Base-by-base conservation (phyloP, 2,797 vertebrate genomes). In the Neomorphus geoffroyi region DNA sequence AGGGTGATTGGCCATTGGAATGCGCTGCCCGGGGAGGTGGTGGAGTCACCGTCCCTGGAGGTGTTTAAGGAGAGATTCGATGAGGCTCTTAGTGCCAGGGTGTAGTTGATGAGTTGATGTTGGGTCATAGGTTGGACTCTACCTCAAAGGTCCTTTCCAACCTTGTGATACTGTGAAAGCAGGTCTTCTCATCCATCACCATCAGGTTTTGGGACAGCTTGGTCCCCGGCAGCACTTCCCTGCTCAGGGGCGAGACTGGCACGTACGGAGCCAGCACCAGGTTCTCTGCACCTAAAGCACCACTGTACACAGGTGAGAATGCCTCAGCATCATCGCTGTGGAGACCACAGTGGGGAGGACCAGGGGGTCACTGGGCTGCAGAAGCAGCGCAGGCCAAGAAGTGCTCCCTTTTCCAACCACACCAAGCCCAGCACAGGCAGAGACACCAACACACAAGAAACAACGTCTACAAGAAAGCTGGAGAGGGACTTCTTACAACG, bases 191-290 rank as follows among this genome's bases (percentile, higher is more conserved):
- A 18, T 56, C 30, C 26, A 35, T 8, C 48, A 27, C 12, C 5
- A 2, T 22, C n/a, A 1, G 32, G 24, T 32, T n/a, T 1, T 6
- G 37, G 39, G 30, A 18, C 11, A 0, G 8, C 58, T 51, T 3
- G 0, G 5, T 9, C n/a, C 50, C 28, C 3, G 18, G 53, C 60
- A n/a, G 48, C 27, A 2, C 4, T 4, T 33, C n/a, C 30, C 30
- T 8, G 46, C 30, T 35, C 2, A 5, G 16, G 1, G 7, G 6
- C 2, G 6, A 24, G 32, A 11, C 1, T 1, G 4, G 32, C 7
- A 0, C 1, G 27, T 8, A 12, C 0, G 0, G 65, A 45, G 27
- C 32, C 10, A 22, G 62, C 9, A 1, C 23, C 5, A 1, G 17
- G 53, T 53, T 15, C 22, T 32, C 11, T 0, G 15, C 27, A 12